Evolutionary conservation across 2,113 vertebrate genomes (phyloP).

Genomic region (Hiodon tergisus): DNA sequence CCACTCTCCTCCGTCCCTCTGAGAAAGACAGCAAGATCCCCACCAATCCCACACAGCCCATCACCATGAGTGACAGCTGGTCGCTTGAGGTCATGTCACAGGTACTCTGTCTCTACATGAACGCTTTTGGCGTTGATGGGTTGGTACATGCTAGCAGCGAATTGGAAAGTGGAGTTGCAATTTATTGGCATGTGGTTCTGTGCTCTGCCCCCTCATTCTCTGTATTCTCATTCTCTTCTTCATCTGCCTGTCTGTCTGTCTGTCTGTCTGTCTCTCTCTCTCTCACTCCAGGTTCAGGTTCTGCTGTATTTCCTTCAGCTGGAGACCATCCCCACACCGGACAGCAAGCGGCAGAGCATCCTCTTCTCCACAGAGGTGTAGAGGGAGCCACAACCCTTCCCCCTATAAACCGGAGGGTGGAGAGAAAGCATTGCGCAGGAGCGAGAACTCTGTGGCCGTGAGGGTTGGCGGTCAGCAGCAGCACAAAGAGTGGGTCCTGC

Average conservation of each 20-base stretch:
- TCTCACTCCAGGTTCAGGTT: conserved; percentile 81
- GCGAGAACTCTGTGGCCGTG: conserved; percentile 41
- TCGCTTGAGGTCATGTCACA: conserved; percentile 98
- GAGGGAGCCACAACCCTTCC: conserved; percentile 21
- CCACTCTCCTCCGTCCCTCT: conserved; percentile 84
- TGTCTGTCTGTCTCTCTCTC: conserved; percentile 1
- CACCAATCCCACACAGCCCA: conserved; percentile 84
- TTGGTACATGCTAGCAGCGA: no score
- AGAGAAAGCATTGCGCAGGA: conserved; percentile 16
- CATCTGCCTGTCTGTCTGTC: neutral
- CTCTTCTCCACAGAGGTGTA: conserved; percentile 97
- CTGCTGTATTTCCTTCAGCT: conserved; percentile 95
- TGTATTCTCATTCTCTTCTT: no score
- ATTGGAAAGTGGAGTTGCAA: neutral
- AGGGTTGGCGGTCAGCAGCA: neutral
- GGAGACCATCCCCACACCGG: conserved; percentile 90
- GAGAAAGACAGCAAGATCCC: conserved; percentile 97
- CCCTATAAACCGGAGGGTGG: neutral
- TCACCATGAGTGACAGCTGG: conserved; percentile 97
- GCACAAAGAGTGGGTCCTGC: neutral
- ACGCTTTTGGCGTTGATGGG: no score
- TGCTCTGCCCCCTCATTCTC: neutral
- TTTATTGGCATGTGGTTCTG: neutral
- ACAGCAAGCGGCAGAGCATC: conserved; percentile 96
- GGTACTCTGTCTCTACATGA: conserved; percentile 54